Evolutionary conservation across 2,113 vertebrate genomes (phyloP), one percentile per base, ranked within the genome.

Genomic region (Chiloscyllium plagiosum): DNA sequence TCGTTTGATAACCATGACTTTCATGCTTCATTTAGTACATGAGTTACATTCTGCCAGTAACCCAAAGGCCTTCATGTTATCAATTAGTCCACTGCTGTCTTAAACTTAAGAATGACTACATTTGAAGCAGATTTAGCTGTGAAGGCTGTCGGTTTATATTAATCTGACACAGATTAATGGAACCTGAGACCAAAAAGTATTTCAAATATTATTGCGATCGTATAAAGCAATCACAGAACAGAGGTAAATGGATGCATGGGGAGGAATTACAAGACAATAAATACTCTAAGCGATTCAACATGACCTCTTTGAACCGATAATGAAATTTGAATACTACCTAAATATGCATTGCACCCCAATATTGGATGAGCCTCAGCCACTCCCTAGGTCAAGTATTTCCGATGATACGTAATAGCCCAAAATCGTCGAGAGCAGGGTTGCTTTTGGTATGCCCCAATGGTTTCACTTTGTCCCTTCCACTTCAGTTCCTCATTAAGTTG

Each of bases 131-230:
- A 95, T 70, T 72, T n/a, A 42, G 15, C 68, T 26, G 22, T 95
- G 94, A 50, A 72, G 50, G 52, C 68, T 95, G 66, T 37, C 65
- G 13, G 24, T 47, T 72, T 95, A 47, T 72, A 50, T 52, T 72
- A 26, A 76, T 76, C 94, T 76, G 94, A 72, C 69, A 52, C 24
- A 72, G 68, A 52, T 52, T 95, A 72, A 95, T 72, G 47, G 68
- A 95, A 95, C 69, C 47, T 29, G 47, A 17, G 47, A 47, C 26
- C 26, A 50, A 26, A 33, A 52, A 76, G 69, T 52, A 52, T 47
- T 95, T 95, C 68, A 72, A 70, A 95, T 95, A 76, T 90, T 50
- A 95, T 70, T 95, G 52, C 5, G 47, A 70, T 95, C 66, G 52
- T 22, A 95, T 52, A 72, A 94, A 95, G 42, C 47, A 72, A 72